Conservation (phyloP, 2,888 invertebrate species). For the Hypomecis atomaria region DNA sequence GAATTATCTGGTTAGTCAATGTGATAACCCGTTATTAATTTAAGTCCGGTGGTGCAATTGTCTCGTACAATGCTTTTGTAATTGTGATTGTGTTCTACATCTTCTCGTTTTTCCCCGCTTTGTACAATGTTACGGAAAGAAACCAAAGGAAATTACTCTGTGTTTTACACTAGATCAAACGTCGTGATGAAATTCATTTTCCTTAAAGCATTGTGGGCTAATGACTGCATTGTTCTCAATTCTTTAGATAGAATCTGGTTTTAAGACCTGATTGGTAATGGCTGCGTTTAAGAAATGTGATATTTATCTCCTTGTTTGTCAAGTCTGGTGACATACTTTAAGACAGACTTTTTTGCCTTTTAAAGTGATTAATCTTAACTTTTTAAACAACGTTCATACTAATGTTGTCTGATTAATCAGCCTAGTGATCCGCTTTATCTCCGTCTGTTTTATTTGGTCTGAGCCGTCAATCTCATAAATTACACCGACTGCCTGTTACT, state of each 20-base stretch:
- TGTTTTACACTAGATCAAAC: slow-evolving; percentile 14
- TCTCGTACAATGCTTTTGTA: slow-evolving; percentile 16
- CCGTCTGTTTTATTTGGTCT: too few species aligned
- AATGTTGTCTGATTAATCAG: too few species aligned
- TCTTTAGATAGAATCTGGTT: background rate
- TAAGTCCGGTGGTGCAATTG: slow-evolving; percentile 3
- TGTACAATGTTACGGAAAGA: slow-evolving; percentile 24
- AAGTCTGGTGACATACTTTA: background rate
- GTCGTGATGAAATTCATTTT: slow-evolving; percentile 16
- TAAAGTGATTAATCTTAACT: too few species aligned
- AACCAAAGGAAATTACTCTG: slow-evolving; percentile 16
- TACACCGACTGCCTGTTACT: too few species aligned
- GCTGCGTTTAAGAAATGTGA: background rate
- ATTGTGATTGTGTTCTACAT: slow-evolving; percentile 14
- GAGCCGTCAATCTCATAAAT: too few species aligned
- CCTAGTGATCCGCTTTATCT: too few species aligned
- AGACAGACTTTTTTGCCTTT: too few species aligned
- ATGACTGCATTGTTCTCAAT: background rate
- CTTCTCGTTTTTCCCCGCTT: slow-evolving; percentile 17
- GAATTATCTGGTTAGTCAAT: background rate
- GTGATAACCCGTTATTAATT: slow-evolving; percentile 9
- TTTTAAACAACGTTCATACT: too few species aligned
- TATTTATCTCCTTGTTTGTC: background rate
- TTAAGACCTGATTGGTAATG: background rate
- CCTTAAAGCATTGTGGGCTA: slow-evolving; percentile 2